Evolutionary conservation across 2,888 invertebrate species (phyloP).

Genomic region (Trichogramma evanescens): DNA sequence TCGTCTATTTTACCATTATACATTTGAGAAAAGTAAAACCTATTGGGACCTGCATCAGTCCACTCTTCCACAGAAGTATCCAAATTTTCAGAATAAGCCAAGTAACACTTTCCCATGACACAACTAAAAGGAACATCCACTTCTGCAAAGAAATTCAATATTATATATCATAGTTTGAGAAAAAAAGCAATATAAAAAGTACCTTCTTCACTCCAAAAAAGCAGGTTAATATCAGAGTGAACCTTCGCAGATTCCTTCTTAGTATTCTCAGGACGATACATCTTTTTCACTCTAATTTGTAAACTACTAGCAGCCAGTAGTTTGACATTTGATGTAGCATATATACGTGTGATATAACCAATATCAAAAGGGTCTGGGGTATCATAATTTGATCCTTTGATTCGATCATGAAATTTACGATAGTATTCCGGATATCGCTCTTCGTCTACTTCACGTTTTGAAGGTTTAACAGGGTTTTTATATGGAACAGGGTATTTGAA

Average conservation of each 20-base stretch:
- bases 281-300: conserved; percentile 59
- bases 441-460: conserved; percentile 54
- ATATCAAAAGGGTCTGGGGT: conserved; percentile 72
- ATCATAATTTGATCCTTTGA: conserved; percentile 65
- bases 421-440: conserved; percentile 74
- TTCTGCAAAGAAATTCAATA: conserved; percentile 40
- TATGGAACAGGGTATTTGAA: conserved; percentile 45
- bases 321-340: conserved; percentile 51
- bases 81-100: conserved; percentile 60
- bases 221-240: conserved; percentile 62
- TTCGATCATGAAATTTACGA: conserved; percentile 62
- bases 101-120: conserved; percentile 64
- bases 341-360: conserved; percentile 62
- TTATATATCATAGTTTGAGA: conserved; percentile 39
- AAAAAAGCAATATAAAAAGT: conserved; percentile 25
- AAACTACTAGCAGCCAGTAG: conserved; percentile 56
- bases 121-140: conserved; percentile 52
- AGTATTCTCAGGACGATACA: conserved; percentile 73
- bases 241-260: conserved; percentile 52
- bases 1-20: conserved; percentile 55
- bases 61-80: conserved; percentile 53
- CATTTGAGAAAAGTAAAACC: conserved; percentile 68
- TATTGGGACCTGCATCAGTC: conserved; percentile 57
- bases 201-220: conserved; percentile 75
- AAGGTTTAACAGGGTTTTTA: conserved; percentile 4